These are phyloP conservation scores for Amphipoea oculea DNA, from an alignment of 2,888 invertebrate genomes.

Conservation along the genomic window DNA sequence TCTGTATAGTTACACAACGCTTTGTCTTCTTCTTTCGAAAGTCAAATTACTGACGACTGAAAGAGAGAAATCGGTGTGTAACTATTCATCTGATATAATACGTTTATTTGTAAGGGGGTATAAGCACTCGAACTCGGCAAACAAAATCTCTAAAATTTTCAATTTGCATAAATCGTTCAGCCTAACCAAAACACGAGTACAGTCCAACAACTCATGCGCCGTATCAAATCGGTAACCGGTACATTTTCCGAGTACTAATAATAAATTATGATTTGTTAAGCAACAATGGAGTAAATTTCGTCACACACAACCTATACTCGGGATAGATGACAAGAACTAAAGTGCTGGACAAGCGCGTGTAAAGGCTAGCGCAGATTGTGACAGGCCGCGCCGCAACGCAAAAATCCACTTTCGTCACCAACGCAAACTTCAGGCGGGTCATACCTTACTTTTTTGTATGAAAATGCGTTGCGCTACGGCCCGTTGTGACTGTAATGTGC, in stretches of 20 bases:
- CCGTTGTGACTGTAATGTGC: not conserved
- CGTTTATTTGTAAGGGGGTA: no score
- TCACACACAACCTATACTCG: conserved; percentile 30
- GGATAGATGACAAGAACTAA: conserved; percentile 16
- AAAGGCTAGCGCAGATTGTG: not conserved
- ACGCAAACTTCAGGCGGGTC: not conserved
- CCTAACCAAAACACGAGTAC: not conserved
- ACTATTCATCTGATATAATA: no score
- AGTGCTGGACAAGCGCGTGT: conserved; percentile 1
- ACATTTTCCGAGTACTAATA: conserved; percentile 32
- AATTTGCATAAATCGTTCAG: not conserved
- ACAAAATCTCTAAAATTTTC: not conserved
- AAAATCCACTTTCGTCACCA: not conserved
- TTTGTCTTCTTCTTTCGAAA: no score
- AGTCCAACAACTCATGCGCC: not conserved
- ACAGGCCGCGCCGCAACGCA: no score
- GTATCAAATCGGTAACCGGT: conserved; percentile 39
- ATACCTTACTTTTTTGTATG: not conserved
- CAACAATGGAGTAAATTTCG: conserved; percentile 38
- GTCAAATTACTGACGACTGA: no score
- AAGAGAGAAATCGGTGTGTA: no score
- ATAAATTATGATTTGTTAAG: conserved; percentile 36
- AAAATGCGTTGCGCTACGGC: not conserved
- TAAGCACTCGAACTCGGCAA: not conserved
- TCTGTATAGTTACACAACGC: no score